Percentiles rank a stretch among this genome's conserved stretches.
These are phyloP conservation scores for Numida meleagris DNA, from an alignment of 2,113 vertebrate genomes.

Conservation along the genomic window DNA sequence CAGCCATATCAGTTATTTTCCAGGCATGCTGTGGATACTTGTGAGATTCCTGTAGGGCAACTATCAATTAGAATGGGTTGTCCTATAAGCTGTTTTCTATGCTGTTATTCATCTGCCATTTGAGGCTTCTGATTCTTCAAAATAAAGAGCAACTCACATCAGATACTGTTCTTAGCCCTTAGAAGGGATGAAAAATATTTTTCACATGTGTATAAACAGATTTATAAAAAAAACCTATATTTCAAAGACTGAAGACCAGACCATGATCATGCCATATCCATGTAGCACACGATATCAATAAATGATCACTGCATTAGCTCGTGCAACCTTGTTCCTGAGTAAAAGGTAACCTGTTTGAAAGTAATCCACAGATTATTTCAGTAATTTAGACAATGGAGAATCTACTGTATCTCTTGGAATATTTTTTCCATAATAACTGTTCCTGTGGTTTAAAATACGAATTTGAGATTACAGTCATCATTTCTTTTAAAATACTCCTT, in stretches of 20 bases:
- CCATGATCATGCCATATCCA: not conserved
- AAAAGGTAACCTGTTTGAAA: not conserved
- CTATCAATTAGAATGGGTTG: not conserved
- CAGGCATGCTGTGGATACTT: not conserved
- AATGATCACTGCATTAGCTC: not conserved
- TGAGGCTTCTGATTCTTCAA: not conserved
- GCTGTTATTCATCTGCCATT: no score
- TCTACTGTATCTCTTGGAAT: not conserved
- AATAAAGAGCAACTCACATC: accelerated
- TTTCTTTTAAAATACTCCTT: not conserved
- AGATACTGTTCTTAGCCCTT: not conserved
- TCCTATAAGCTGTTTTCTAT: not conserved
- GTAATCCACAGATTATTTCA: accelerated
- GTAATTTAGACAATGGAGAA: not conserved
- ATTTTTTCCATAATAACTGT: not conserved
- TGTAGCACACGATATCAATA: not conserved
- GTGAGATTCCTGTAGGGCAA: not conserved
- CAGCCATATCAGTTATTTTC: not conserved
- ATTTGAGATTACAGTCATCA: not conserved
- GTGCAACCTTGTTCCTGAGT: not conserved
- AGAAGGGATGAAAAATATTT: not conserved
- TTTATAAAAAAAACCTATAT: not conserved
- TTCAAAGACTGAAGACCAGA: not conserved
- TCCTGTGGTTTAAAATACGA: not conserved
- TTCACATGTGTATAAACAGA: not conserved